These are phyloP conservation scores for Danaus plexippus DNA, from an alignment of 1,140 invertebrate species.

Conservation along the genomic window DNA sequence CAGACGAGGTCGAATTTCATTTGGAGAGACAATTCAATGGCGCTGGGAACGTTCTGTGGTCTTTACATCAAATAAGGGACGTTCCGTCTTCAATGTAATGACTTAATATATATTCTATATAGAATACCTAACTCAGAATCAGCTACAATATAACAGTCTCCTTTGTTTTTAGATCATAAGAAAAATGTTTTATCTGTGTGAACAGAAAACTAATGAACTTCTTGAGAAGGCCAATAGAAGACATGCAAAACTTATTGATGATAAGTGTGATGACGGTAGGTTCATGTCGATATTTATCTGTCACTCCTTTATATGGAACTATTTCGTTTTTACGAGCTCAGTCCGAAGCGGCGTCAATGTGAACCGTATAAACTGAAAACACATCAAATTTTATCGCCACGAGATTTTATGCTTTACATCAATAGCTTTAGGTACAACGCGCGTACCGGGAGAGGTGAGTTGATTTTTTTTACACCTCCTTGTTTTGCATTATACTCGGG, in stretches of 20 bases:
- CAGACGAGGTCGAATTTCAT: slow-evolving; percentile 13
- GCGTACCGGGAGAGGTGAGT: slow-evolving; percentile 3
- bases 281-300: slow-evolving; percentile 56
- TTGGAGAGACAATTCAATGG: slow-evolving; percentile 12
- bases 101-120: no score
- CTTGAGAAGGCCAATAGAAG: slow-evolving; percentile 7
- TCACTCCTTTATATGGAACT: slow-evolving; percentile 51
- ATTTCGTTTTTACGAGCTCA: slow-evolving; percentile 55
- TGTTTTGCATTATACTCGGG: slow-evolving; percentile 48
- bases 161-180: no score
- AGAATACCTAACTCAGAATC: no score
- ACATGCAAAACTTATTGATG: slow-evolving; percentile 16
- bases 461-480: slow-evolving; percentile 27
- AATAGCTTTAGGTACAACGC: slow-evolving; percentile 16
- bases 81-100: no score
- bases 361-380: slow-evolving; percentile 35
- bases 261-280: slow-evolving; percentile 41
- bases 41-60: no score
- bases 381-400: slow-evolving; percentile 29
- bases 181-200: no score
- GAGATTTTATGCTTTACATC: slow-evolving; percentile 27
- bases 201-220: no score
- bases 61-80: no score
- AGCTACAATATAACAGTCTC: no score
- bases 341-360: slow-evolving; percentile 44